These are phyloP conservation scores for Cerceris ruficornis DNA, from an alignment of 2,888 invertebrate genomes.

Conservation along the genomic window DNA sequence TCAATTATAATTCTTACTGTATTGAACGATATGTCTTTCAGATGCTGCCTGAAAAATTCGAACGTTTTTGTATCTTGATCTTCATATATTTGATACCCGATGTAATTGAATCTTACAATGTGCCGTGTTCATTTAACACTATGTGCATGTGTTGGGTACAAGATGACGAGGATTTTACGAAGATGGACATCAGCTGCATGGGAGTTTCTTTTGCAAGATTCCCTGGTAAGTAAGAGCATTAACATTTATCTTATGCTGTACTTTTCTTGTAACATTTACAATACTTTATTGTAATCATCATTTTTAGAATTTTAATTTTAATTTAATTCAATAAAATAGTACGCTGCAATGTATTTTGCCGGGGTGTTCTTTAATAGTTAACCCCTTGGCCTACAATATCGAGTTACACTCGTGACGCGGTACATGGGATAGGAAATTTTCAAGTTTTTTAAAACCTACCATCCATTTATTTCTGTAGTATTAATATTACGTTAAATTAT, in stretches of 20 bases:
- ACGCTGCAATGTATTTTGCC: too few relatives aligned
- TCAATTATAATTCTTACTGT: too few relatives aligned
- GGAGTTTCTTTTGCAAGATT: slow-evolving; percentile 89
- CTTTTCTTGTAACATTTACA: neutral
- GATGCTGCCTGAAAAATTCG: slow-evolving; percentile 43
- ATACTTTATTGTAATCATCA: neutral
- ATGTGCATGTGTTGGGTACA: slow-evolving; percentile 88
- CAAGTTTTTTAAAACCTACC: too few relatives aligned
- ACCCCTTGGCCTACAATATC: too few relatives aligned
- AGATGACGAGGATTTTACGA: slow-evolving; percentile 81
- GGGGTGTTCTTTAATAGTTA: too few relatives aligned
- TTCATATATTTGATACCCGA: slow-evolving; percentile 22
- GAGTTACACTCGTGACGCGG: too few relatives aligned
- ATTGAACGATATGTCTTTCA: slow-evolving; percentile 9
- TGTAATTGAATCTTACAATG: slow-evolving; percentile 74
- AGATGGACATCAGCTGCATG: slow-evolving; percentile 86
- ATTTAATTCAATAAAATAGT: neutral
- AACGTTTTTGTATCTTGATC: slow-evolving; percentile 17
- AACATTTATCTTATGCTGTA: neutral
- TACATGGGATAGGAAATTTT: too few relatives aligned
- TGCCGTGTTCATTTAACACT: slow-evolving; percentile 87
- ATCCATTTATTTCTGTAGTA: too few relatives aligned
- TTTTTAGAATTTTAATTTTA: too few relatives aligned
- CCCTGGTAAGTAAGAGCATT: slow-evolving; percentile 84
- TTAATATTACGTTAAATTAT: too few relatives aligned